Base-by-base conservation (phyloP, 2,797 vertebrate species). In the Propithecus perrieri region DNA sequence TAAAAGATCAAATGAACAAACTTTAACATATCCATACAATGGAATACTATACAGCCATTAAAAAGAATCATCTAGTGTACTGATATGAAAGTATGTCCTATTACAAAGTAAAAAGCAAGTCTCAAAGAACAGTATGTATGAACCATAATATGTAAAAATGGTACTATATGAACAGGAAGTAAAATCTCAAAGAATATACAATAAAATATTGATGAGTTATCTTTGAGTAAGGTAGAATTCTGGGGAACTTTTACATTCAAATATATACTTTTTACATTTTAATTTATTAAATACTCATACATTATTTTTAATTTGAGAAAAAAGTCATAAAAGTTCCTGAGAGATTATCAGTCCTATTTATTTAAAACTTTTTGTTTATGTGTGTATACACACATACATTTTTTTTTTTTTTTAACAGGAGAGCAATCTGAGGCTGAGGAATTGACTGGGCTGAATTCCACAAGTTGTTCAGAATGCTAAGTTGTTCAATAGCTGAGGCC, bases 1-100 rank as follows among this genome's bases (percentile, higher is more conserved):
- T 65, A 74, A 92, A 80, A 92, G 6, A 8, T 1, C 1, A 1
- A 4, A 20, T 38, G 4, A 63, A 43, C 48, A 38, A 59, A 46
- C 43, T 26, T 74, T 59, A 72, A 84, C 65, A 26, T 59, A 72
- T 2, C 26, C 7, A 22, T 0, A 0, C 0, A 35, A 5, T 86
- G 79, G 75, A 97, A 89, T 93, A 97, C 3, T 95, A 97, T 11
- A 43, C 1, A 95, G 26, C 20, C 13, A 88, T 61, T 94, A 74
- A 92, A 94, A 98, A 72, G 41, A 89, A 83, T 89, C n/a, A 55
- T 55, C 13, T 50, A 93, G 13, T 59, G 53, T 71, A 59, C 20
- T 76, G 57, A 76, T 12, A 38, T 20, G 26, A 81, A 93, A 50
- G 43, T 2, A 59, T 28, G 57, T 59, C 26, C 57, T 59, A 59